Conservation (phyloP, 23 tunicate species). For the Styela clava region DNA sequence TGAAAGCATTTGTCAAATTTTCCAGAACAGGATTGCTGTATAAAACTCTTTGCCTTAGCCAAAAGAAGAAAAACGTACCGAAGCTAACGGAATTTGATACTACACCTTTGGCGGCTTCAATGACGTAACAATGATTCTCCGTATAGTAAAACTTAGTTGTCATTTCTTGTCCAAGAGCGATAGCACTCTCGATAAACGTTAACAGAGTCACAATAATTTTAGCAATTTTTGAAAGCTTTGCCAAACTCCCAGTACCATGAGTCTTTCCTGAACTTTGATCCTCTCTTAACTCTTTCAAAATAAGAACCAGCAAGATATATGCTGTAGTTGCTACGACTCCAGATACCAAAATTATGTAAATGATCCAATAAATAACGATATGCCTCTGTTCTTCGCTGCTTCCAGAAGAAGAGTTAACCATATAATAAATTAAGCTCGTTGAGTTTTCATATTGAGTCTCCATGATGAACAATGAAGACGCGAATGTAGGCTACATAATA, state of each 20-base stretch:
- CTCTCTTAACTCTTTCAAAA: too few species aligned
- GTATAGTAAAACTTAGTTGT: not conserved
- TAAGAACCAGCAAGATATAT: too few species aligned
- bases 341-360: too few species aligned
- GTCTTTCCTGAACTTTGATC: too few species aligned
- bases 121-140: not conserved
- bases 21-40: not conserved
- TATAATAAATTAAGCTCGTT: too few species aligned
- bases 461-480: too few species aligned
- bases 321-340: too few species aligned
- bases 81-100: not conserved
- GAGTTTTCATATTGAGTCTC: too few species aligned
- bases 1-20: not conserved
- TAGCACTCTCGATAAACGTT: not conserved
- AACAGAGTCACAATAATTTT: not conserved
- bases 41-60: not conserved
- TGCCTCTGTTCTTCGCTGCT: too few species aligned
- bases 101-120: not conserved
- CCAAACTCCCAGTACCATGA: not conserved
- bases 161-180: not conserved
- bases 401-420: too few species aligned
- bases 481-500: too few species aligned
- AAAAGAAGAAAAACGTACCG: not conserved
- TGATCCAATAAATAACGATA: too few species aligned
- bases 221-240: not conserved